Evolutionary conservation across 2,888 invertebrate species (phyloP).

Genomic region (Antitype chi): DNA sequence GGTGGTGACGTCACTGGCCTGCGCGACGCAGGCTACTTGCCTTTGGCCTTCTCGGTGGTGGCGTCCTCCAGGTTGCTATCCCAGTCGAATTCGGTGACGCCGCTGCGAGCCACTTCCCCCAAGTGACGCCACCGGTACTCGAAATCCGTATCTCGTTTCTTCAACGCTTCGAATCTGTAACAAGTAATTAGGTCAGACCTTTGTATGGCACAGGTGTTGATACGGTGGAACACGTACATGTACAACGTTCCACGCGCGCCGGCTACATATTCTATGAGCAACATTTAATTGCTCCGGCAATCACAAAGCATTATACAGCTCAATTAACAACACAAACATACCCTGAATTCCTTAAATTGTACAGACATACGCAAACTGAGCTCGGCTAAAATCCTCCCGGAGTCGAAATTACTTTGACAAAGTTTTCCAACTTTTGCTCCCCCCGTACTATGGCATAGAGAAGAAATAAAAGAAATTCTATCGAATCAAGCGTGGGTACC

Average conservation of each 20-base stretch:
- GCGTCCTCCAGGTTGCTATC: conserved; percentile 95
- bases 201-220: conserved; percentile 50
- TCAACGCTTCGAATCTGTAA: conserved; percentile 94
- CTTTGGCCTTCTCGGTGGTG: conserved; percentile 86
- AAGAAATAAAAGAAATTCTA: conserved; percentile 67
- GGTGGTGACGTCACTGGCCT: conserved; percentile 58
- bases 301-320: conserved; percentile 59
- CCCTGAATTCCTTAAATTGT: conserved; percentile 56
- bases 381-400: conserved; percentile 41
- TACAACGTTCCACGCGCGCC: conserved; percentile 26
- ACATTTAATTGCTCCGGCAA: conserved; percentile 45
- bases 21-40: conserved; percentile 77
- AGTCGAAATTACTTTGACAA: conserved; percentile 62
- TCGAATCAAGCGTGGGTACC: conserved; percentile 65
- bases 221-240: conserved; percentile 52
- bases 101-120: conserved; percentile 94
- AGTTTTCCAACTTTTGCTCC: conserved; percentile 54
- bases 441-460: conserved; percentile 39
- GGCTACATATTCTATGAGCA: conserved; percentile 32
- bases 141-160: conserved; percentile 95
- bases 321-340: conserved; percentile 63
- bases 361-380: conserved; percentile 37
- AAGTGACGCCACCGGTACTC: conserved; percentile 95
- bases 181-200: conserved; percentile 53
- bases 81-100: conserved; percentile 97